Conservation (phyloP, 2,888 invertebrate genomes). For the Acronicta psi region DNA sequence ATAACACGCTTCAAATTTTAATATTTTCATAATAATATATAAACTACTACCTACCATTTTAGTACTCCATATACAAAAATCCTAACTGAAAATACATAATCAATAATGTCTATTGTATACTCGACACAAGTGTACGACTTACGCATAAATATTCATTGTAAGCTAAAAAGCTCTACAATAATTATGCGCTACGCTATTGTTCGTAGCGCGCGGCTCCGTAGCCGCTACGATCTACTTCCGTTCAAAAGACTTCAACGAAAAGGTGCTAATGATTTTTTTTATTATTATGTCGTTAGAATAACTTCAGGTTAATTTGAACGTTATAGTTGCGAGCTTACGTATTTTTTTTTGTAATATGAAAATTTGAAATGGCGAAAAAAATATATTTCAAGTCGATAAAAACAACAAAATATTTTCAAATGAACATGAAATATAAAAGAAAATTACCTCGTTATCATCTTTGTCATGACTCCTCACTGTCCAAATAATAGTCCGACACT, state of each 20-base stretch:
- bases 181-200: slow-evolving; percentile 53
- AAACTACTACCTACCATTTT: no score
- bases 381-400: not conserved
- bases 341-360: no score
- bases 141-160: slow-evolving; percentile 16
- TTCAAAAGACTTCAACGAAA: slow-evolving; percentile 67
- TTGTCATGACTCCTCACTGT: slow-evolving; percentile 65
- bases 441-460: slow-evolving; percentile 75
- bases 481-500: slow-evolving; percentile 68
- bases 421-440: not conserved
- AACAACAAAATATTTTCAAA: not conserved
- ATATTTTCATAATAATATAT: no score
- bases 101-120: not conserved
- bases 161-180: slow-evolving; percentile 32
- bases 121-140: not conserved
- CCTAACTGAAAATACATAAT: no score
- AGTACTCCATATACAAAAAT: no score
- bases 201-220: slow-evolving; percentile 62
- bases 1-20: no score
- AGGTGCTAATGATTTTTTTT: not conserved
- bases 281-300: not conserved
- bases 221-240: slow-evolving; percentile 58
- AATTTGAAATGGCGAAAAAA: no score
- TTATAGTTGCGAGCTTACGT: no score
- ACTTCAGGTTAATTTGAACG: no score